These are phyloP conservation scores for Theonella swinhoei DNA, from an alignment of 37 sponge, comb jelly and placozoan genomes.

Conservation along the genomic window DNA sequence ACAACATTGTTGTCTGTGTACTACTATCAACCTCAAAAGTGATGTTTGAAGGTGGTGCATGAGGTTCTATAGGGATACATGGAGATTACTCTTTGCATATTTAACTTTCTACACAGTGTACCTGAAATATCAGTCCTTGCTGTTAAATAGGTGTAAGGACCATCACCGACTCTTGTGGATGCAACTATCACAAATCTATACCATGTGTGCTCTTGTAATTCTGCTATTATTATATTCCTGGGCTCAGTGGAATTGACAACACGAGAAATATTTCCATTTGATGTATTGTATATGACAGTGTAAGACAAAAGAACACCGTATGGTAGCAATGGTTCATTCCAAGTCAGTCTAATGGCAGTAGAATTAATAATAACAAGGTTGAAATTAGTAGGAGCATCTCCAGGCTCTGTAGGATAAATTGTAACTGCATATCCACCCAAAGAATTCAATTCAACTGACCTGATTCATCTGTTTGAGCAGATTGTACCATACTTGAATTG, in stretches of 20 bases:
- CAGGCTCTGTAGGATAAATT: not conserved
- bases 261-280: not conserved
- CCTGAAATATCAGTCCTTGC: not conserved
- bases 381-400: slow-evolving; percentile 2
- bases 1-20: not conserved
- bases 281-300: slow-evolving; percentile 2
- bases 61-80: slow-evolving; percentile 6
- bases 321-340: slow-evolving; percentile 5
- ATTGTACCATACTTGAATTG: not conserved
- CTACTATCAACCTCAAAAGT: not conserved
- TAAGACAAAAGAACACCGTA: slow-evolving; percentile 12
- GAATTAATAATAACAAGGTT: not conserved
- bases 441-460: not conserved
- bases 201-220: not conserved
- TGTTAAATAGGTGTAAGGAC: not conserved
- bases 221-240: not conserved
- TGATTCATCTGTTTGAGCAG: slow-evolving; percentile 15
- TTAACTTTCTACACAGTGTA: too few species aligned
- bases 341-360: not conserved
- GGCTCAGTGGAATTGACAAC: not conserved
- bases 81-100: too few species aligned
- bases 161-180: not conserved
- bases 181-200: not conserved
- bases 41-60: not conserved
- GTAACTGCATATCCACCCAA: not conserved